Conservation (phyloP, 2,113 vertebrate species). For the Hippocampus abdominalis region DNA sequence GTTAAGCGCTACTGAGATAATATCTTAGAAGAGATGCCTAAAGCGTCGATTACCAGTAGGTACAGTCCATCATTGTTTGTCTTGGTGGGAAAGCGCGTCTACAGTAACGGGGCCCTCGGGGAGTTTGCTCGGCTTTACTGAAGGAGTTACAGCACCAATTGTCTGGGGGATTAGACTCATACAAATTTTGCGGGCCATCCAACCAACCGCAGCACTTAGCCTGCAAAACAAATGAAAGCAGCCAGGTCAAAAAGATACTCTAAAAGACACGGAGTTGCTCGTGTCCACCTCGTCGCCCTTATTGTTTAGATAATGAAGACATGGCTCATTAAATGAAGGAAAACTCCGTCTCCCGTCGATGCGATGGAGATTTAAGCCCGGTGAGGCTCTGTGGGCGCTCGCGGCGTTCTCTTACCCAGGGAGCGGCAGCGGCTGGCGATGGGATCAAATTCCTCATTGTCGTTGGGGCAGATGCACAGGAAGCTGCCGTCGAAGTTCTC, state of each 20-base stretch:
- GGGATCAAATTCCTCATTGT: slow-evolving; percentile 79
- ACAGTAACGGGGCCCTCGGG: slow-evolving; percentile 26
- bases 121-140: slow-evolving; percentile 35
- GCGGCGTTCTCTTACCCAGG: slow-evolving; percentile 64
- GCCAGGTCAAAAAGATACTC: slow-evolving; percentile 46
- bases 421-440: slow-evolving; percentile 68
- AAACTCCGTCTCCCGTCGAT: slow-evolving; percentile 56
- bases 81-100: slow-evolving; percentile 46
- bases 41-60: slow-evolving; percentile 34
- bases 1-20: slow-evolving; percentile 24
- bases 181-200: slow-evolving; percentile 35
- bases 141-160: slow-evolving; percentile 46
- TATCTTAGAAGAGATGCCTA: slow-evolving; percentile 19
- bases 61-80: slow-evolving; percentile 53
- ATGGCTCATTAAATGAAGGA: slow-evolving; percentile 67
- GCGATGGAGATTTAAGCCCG: slow-evolving; percentile 54
- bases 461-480: slow-evolving; percentile 78
- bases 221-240: slow-evolving; percentile 48
- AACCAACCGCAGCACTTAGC: slow-evolving; percentile 34
- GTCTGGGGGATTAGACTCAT: slow-evolving; percentile 42
- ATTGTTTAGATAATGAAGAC: slow-evolving; percentile 65
- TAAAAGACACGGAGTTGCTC: slow-evolving; percentile 38
- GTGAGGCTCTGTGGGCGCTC: slow-evolving; percentile 48
- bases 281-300: slow-evolving; percentile 54
- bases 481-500: slow-evolving; percentile 79